Evolutionary conservation across 2,113 vertebrate species (phyloP).

Genomic region (Montifringilla adamsi): DNA sequence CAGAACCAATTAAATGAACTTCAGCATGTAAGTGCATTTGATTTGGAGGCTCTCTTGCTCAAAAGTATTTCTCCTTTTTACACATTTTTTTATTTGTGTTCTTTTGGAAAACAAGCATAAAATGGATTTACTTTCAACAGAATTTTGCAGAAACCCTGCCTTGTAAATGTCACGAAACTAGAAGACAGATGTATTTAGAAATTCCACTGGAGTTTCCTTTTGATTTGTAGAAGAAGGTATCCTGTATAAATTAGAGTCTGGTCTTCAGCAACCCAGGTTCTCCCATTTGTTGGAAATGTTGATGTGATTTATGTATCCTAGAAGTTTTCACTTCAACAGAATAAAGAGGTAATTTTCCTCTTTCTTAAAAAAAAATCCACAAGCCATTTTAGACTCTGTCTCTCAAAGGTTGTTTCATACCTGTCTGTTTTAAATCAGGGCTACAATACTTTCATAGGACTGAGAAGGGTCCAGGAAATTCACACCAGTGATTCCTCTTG

Average conservation of each 20-base stretch:
- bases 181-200: not conserved
- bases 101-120: too few relatives aligned
- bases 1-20: too few relatives aligned
- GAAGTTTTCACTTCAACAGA: not conserved
- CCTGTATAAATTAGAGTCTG: not conserved
- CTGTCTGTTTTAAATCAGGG: constrained; percentile 78
- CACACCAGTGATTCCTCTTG: constrained; percentile 98
- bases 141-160: not conserved
- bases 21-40: too few relatives aligned
- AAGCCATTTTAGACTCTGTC: constrained; percentile 98
- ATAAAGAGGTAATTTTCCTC: constrained; percentile 74
- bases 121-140: not conserved
- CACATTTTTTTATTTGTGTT: too few relatives aligned
- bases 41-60: too few relatives aligned
- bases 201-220: not conserved
- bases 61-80: too few relatives aligned
- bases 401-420: constrained; percentile 87
- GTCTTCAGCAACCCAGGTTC: not conserved
- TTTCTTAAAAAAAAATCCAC: constrained; percentile 90
- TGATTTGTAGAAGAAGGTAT: not conserved
- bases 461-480: constrained; percentile 94
- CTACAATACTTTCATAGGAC: constrained; percentile 84
- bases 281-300: not conserved
- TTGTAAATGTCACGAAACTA: not conserved
- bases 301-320: not conserved